Conservation (phyloP, 2,113 vertebrate species). For the Gavia stellata region DNA sequence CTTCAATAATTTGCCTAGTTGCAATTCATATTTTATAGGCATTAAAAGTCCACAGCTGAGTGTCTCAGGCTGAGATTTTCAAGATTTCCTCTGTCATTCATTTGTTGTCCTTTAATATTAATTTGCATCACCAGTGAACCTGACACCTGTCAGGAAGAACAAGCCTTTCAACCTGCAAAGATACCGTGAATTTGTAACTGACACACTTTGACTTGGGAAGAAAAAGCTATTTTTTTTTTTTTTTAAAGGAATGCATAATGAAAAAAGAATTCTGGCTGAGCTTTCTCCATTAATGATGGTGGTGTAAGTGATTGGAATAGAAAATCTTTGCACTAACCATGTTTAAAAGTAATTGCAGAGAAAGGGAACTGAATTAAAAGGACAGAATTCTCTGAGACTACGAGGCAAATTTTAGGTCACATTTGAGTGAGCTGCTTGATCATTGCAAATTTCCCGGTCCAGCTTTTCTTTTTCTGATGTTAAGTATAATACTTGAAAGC, state of each 20-base stretch:
- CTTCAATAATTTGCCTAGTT: background rate
- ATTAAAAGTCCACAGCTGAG: conserved; percentile 10
- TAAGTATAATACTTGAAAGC: background rate
- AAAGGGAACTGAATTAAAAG: background rate
- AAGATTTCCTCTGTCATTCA: conserved; percentile 26
- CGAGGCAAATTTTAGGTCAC: background rate
- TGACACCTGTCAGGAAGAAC: conserved; percentile 54
- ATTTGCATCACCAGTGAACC: conserved; percentile 42
- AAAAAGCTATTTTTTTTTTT: conserved; percentile 14
- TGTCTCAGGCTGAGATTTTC: background rate
- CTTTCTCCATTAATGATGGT: background rate
- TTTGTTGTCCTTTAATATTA: conserved; percentile 47
- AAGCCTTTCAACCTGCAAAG: conserved; percentile 35
- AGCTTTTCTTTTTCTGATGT: background rate
- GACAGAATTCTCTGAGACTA: background rate
- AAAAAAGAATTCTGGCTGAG: background rate
- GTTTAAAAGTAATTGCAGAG: background rate
- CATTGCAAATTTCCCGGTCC: background rate
- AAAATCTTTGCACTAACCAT: conserved; percentile 21
- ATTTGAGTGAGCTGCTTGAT: background rate
- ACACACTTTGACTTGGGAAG: conserved; percentile 16
- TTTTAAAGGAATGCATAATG: conserved; percentile 19
- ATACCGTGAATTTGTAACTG: conserved; percentile 27
- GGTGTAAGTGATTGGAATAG: background rate
- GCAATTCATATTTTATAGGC: conserved; percentile 37